phyloP scores from a whole-genome alignment of 2,113 vertebrate genomes.

The Heliornis fulica region DNA sequence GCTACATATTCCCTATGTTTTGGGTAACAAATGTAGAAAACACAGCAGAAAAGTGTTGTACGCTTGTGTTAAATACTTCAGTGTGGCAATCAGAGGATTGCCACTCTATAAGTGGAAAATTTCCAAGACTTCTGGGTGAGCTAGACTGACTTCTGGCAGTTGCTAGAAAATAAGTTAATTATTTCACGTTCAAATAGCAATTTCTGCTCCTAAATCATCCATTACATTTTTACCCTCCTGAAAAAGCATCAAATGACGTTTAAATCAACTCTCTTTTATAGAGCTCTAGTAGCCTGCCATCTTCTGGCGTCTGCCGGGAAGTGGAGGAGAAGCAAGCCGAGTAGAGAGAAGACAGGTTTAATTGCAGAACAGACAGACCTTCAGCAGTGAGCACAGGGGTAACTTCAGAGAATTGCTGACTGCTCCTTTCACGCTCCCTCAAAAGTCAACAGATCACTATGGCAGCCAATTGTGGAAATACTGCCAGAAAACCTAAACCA shows the following conservation, averaged over 20 bases:
- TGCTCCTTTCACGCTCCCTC: not conserved
- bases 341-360: not conserved
- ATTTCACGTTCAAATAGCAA: not conserved
- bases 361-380: not conserved
- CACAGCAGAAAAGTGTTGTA: not conserved
- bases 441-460: not conserved
- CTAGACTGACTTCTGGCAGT: not conserved
- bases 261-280: not conserved
- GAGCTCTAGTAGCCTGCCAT: not conserved
- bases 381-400: not conserved
- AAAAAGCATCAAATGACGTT: not conserved
- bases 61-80: not conserved
- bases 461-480: not conserved
- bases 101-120: not conserved
- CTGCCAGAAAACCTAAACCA: not conserved
- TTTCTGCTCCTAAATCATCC: not conserved
- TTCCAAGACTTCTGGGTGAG: not conserved
- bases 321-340: not conserved
- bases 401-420: not conserved
- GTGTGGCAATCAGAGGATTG: not conserved
- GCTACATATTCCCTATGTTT: not conserved
- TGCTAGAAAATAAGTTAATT: not conserved
- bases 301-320: not conserved
- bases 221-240: not conserved
- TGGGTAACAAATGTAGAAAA: not conserved